Base-by-base conservation (phyloP, 2,888 invertebrate species). In the Macroteleia sp. region DNA sequence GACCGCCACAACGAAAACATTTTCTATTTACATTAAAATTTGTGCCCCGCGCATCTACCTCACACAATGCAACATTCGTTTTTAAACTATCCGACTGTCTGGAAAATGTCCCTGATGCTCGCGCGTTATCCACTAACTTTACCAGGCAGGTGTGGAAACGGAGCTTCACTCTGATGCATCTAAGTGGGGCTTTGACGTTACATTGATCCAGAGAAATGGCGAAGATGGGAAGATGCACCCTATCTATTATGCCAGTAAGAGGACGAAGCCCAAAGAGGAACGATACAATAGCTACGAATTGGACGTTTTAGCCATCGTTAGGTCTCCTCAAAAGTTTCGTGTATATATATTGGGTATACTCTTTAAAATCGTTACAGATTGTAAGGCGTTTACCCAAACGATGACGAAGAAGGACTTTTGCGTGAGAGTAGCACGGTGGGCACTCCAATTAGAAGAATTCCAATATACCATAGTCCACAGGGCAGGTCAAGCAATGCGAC, bases 321-420 rank as follows among this genome's bases (percentile, higher is more conserved):
- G 10, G 17, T 32, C 36, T 0, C 16, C 36, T 5, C 9, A 32
- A 9, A 30, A 39, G n/a, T 54, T 54, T 14, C 1, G 56, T 9
- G 6, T 50, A 0, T 74, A 74, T 14, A 12, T 67, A 6, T 19
- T 67, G 22, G 66, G 70, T 0, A 46, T 71, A 5, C 10, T 20
- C 8, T 71, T 77, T 54, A 61, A 52, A 5, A 77, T 77, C 5
- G 6, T 77, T 0, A 71, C 54, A 1, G 77, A 77, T 34, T 71
- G 59, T 19, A 22, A 19, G 0, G 66, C 66, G 0, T 71, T 71
- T 12, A 69, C 54, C 2, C 14, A 41, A 4, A 69, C 62, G 1
- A 69, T 76, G 48, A 0, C 12, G 4, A 76, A 69, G 30, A 48
- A 50, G 22, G 69, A 69, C 1, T 10, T 69, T 1, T 42, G 16